Conservation (phyloP, 2,113 vertebrate species). For the Sylvietta virens region DNA sequence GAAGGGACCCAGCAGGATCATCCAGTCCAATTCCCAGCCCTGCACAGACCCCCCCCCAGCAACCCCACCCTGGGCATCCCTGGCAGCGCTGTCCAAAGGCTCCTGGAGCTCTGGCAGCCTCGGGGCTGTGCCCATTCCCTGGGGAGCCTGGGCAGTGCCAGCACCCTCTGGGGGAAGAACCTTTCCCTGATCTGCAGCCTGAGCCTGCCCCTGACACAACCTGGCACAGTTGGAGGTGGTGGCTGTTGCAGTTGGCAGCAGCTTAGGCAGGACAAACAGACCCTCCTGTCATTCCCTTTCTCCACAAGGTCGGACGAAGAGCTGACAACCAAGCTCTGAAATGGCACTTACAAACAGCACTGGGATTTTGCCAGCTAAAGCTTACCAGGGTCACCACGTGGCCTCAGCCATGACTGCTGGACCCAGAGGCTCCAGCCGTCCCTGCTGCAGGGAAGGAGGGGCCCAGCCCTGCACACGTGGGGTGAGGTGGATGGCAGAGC, state of each 20-base stretch:
- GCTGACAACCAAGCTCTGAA: neutral
- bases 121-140: neutral
- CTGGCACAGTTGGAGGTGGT: neutral
- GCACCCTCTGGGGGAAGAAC: neutral
- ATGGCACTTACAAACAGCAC: neutral
- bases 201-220: neutral
- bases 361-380: neutral
- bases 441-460: neutral
- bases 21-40: accelerated
- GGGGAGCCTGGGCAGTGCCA: neutral
- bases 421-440: neutral
- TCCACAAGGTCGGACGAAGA: accelerated
- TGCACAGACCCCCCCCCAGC: accelerated
- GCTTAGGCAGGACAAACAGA: neutral
- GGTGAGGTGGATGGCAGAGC: neutral
- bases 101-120: neutral
- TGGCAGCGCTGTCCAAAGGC: neutral
- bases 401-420: neutral
- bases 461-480: accelerated
- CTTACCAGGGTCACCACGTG: accelerated
- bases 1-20: accelerated
- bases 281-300: accelerated
- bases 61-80: neutral
- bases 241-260: neutral
- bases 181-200: neutral